Conservation (phyloP, 2,888 invertebrate species). For the Coleophora deauratella region DNA sequence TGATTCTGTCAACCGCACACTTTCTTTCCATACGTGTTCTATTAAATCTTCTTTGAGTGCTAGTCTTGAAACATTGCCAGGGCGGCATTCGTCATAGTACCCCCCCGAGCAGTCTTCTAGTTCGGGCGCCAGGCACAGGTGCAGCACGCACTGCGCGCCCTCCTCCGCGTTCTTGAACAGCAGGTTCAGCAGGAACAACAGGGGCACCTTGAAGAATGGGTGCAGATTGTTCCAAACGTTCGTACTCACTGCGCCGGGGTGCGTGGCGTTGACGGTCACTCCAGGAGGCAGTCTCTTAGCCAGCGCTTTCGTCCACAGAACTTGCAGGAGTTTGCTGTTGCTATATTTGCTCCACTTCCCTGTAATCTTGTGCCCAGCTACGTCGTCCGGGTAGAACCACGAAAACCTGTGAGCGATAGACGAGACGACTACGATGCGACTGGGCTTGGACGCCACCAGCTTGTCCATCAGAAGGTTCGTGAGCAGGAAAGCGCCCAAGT, state of each 20-base stretch:
- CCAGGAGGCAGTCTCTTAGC: slow-evolving; percentile 53
- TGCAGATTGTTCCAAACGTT: slow-evolving; percentile 81
- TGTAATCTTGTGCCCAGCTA: slow-evolving; percentile 20
- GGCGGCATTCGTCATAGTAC: slow-evolving; percentile 85
- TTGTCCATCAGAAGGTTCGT: slow-evolving; percentile 76
- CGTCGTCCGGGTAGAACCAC: slow-evolving; percentile 29
- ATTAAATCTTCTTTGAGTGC: slow-evolving; percentile 78
- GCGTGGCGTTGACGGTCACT: slow-evolving; percentile 85
- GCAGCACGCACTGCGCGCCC: slow-evolving; percentile 85
- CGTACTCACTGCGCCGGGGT: slow-evolving; percentile 88
- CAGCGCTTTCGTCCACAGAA: slow-evolving; percentile 56
- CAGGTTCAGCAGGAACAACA: slow-evolving; percentile 70
- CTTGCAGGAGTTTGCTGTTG: slow-evolving; percentile 52
- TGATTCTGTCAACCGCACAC: slow-evolving; percentile 24
- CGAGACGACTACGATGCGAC: slow-evolving; percentile 58
- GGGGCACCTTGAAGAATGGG: slow-evolving; percentile 42
- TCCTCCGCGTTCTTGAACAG: slow-evolving; percentile 81
- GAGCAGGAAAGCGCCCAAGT: slow-evolving; percentile 82
- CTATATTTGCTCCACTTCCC: slow-evolving; percentile 56
- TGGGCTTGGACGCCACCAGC: slow-evolving; percentile 45
- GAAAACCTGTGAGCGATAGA: slow-evolving; percentile 25
- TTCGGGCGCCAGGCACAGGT: slow-evolving; percentile 82
- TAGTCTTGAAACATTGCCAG: slow-evolving; percentile 60
- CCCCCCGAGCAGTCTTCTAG: slow-evolving; percentile 79
- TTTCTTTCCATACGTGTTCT: slow-evolving; percentile 82